These are phyloP conservation scores for Rhabdomys pumilio DNA, from an alignment of 2,797 vertebrate genomes.

Conservation along the genomic window DNA sequence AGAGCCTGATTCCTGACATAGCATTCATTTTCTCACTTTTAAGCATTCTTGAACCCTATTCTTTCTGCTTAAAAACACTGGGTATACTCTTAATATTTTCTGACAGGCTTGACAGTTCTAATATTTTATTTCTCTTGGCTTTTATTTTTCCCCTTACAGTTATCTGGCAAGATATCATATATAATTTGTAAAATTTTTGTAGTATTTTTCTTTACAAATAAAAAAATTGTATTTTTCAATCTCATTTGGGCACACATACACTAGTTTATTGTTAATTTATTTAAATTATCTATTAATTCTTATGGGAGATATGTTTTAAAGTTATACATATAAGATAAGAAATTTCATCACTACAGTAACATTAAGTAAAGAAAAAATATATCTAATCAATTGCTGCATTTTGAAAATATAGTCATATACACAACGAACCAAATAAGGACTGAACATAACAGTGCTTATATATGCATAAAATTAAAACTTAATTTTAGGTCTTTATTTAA, in stretches of 20 bases:
- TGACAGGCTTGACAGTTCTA: slow-evolving; percentile 32
- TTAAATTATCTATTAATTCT: slow-evolving; percentile 32
- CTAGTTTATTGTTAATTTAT: background rate
- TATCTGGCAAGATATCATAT: background rate
- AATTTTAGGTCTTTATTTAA: background rate
- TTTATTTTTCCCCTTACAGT: background rate
- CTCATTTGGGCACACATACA: background rate
- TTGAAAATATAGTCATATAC: slow-evolving; percentile 11
- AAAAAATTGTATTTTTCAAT: background rate
- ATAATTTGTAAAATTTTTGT: background rate
- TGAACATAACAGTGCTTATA: background rate
- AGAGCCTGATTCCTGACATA: background rate
- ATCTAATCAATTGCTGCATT: background rate
- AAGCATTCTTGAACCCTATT: background rate
- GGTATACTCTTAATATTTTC: background rate
- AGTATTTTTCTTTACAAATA: background rate
- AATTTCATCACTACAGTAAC: background rate
- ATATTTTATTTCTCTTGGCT: slow-evolving; percentile 7
- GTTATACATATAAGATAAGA: slow-evolving; percentile 11
- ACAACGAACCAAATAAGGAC: background rate
- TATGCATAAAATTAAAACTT: slow-evolving; percentile 31
- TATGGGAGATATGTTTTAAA: background rate
- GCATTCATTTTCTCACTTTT: slow-evolving; percentile 19
- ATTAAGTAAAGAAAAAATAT: background rate
- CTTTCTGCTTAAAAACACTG: background rate